Base-by-base conservation (phyloP, 2,888 invertebrate species). In the Leistus spinibarbis region DNA sequence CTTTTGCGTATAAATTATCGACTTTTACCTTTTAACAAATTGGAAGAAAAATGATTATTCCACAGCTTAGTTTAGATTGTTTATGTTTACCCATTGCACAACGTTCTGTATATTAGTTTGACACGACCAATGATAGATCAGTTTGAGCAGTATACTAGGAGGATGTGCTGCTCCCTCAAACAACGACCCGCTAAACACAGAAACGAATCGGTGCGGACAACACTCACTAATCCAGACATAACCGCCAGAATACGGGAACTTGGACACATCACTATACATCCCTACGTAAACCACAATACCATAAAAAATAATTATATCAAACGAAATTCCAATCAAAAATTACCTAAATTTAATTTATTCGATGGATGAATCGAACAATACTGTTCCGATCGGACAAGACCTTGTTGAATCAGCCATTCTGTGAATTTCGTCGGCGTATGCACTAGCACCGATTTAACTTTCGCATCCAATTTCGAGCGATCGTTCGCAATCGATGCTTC, bases 181-280 rank as follows among this genome's bases (percentile, higher is more conserved):
- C 69, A 96, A 88, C 0, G 96, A 96, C 24, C 95, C 94, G 78
- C 91, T 92, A 85, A 95, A 96, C 0, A 96, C 95, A 0, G 96
- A 96, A 3, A 95, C 93, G 82, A 94, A 95, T 64, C 93, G 90
- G 7, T 93, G 92, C 0, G 94, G 93, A 80, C 96, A 96, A 82
- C 95, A 96, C 78, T 94, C 93, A 0, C 93, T 93, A 79, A 96
- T 94, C 96, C 96, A 96, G 0, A 96, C 95, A 82, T 96, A 96
- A 53, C 96, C 96, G 0, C 96, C 96, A 0, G 95, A 95, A 83
- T 92, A 94, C 0, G 95, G 95, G 83, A 95, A 95, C 79, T 94
- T 94, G 0, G 92, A 89, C 0, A 92, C 92, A 83, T 96, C 95
- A 0, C 94, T 94, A 84, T 95, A 95, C 91, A 95, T 95, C 68